Conservation (phyloP, 2,113 vertebrate species). For the Lamprotornis superbus region DNA sequence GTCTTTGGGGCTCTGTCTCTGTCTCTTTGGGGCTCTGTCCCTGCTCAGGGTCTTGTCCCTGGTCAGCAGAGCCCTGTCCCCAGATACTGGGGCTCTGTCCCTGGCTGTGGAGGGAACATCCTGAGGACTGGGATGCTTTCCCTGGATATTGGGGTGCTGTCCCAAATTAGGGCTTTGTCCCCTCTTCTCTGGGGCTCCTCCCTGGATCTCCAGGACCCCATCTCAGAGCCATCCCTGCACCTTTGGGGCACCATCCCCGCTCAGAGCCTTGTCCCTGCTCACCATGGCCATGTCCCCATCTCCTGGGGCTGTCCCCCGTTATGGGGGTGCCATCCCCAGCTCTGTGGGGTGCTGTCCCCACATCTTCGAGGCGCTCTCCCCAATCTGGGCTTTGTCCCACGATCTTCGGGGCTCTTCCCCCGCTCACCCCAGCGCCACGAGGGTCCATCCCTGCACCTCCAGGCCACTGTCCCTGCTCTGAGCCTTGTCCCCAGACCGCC, state of each 20-base stretch:
- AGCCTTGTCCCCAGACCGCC: neutral
- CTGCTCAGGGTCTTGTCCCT: neutral
- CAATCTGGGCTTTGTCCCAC: fast-evolving
- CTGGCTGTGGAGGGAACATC: neutral
- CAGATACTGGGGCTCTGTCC: fast-evolving
- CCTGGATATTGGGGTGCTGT: neutral
- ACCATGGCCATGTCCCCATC: neutral
- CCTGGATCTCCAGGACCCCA: too few relatives aligned
- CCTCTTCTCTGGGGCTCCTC: neutral
- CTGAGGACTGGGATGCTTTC: fast-evolving
- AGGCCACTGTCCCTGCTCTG: neutral
- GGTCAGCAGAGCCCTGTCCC: neutral
- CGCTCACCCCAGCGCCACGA: neutral
- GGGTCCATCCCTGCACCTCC: fast-evolving
- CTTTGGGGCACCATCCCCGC: neutral
- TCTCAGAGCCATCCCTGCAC: neutral
- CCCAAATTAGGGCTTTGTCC: fast-evolving
- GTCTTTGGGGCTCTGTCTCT: neutral
- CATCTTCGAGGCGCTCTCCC: fast-evolving
- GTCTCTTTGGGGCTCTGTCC: fast-evolving
- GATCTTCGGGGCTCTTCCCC: fast-evolving
- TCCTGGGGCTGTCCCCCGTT: neutral
- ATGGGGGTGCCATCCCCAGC: neutral
- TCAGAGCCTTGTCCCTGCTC: neutral
- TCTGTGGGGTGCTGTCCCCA: neutral